Conservation (phyloP, 2,888 invertebrate genomes). For the Seira musarum region DNA sequence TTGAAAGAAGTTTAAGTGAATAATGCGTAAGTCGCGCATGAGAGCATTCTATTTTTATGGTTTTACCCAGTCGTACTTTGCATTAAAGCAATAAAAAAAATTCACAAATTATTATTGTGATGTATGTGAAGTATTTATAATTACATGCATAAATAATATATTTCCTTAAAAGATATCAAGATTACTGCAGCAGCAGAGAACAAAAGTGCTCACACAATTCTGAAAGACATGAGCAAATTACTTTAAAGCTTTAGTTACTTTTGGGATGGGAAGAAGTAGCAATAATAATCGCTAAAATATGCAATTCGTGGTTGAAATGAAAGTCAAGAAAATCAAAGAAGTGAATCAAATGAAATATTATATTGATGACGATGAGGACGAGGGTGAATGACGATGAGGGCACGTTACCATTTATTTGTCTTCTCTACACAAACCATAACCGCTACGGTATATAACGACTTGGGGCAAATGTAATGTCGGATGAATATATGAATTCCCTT, state of each 20-base stretch:
- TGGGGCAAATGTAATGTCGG: background rate
- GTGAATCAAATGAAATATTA: background rate
- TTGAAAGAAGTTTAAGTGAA: background rate
- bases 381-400: background rate
- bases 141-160: slow-evolving; percentile 57
- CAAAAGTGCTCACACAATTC: slow-evolving; percentile 5
- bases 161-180: slow-evolving; percentile 55
- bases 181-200: background rate
- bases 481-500: background rate
- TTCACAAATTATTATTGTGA: slow-evolving; percentile 52
- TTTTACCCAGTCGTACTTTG: slow-evolving; percentile 50
- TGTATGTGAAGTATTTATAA: slow-evolving; percentile 56
- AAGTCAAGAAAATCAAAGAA: background rate
- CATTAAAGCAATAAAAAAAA: slow-evolving; percentile 55
- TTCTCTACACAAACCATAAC: background rate
- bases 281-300: no score
- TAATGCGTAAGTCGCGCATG: slow-evolving; percentile 38
- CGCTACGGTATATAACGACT: no score
- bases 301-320: background rate
- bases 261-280: background rate
- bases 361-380: background rate
- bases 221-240: background rate
- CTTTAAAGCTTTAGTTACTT: background rate
- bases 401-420: background rate
- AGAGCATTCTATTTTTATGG: slow-evolving; percentile 51